These are phyloP conservation scores for Chionoecetes opilio DNA, from an alignment of 1,140 invertebrate species.

Conservation along the genomic window DNA sequence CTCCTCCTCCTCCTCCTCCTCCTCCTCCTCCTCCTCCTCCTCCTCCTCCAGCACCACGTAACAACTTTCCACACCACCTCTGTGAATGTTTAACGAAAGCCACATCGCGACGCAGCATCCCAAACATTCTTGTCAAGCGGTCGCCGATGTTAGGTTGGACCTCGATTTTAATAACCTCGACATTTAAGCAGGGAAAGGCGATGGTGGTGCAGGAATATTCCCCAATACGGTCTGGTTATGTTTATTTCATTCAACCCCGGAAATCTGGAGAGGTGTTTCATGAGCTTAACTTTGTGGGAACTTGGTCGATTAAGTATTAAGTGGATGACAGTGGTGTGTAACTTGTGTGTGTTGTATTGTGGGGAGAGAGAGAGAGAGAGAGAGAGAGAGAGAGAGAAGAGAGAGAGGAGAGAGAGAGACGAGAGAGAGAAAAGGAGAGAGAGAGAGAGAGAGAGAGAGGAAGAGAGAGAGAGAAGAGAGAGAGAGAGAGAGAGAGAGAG, in stretches of 20 bases:
- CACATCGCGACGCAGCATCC: not conserved
- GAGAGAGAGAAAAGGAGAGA: too few relatives aligned
- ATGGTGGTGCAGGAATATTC: not conserved
- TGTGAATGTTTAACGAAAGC: constrained; percentile 19
- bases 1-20: not conserved
- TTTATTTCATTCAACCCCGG: not conserved
- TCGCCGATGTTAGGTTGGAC: not conserved
- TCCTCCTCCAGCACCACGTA: too few relatives aligned
- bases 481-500: too few relatives aligned
- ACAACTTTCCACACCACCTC: not conserved
- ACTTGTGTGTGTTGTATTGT: constrained; percentile 20
- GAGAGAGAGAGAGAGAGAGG: too few relatives aligned
- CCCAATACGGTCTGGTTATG: not conserved
- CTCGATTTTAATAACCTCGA: not conserved
- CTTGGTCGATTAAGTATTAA: not conserved
- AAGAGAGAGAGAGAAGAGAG: too few relatives aligned
- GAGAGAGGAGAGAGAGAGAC: too few relatives aligned
- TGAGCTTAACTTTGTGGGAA: not conserved
- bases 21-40: not conserved
- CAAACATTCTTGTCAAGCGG: not conserved
- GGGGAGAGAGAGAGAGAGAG: not conserved
- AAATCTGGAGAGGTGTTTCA: not conserved
- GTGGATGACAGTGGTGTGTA: not conserved
- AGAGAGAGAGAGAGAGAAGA: not conserved
- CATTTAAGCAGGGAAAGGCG: not conserved